Conservation (phyloP, 2,888 invertebrate species). For the Callinectes sapidus region DNA sequence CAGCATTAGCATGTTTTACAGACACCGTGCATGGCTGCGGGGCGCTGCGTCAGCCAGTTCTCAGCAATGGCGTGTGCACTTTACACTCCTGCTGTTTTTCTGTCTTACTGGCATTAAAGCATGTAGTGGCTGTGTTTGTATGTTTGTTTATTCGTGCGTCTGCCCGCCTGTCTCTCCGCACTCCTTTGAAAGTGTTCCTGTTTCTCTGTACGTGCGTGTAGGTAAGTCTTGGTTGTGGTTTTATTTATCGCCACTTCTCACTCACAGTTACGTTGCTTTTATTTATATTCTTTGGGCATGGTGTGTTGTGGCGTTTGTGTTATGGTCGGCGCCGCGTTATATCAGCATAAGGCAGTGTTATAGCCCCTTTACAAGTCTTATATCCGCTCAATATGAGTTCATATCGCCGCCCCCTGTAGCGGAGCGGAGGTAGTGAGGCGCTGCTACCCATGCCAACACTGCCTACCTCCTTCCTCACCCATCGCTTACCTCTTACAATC, state of each 20-base stretch:
- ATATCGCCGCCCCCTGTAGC: background rate
- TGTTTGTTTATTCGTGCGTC: background rate
- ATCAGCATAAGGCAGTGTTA: slow-evolving; percentile 9
- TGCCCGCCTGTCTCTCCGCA: background rate
- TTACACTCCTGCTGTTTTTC: background rate
- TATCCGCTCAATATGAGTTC: background rate
- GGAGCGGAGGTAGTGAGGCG: background rate
- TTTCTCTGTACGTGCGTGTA: background rate
- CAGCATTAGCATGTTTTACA: background rate
- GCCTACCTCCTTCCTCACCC: background rate
- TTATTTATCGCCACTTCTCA: background rate
- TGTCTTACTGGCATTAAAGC: background rate
- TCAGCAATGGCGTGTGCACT: background rate
- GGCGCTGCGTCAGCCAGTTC: slow-evolving; percentile 26
- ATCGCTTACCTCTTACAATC: background rate
- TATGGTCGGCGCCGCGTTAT: background rate
- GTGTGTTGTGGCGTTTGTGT: background rate
- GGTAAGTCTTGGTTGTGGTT: background rate
- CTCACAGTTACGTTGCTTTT: background rate
- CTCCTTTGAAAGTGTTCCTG: background rate
- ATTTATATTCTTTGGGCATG: background rate
- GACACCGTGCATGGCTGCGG: background rate
- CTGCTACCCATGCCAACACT: background rate
- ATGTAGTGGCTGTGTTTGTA: background rate
- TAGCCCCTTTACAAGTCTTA: slow-evolving; percentile 12